Conservation (phyloP, 2,113 vertebrate species). For the Anhinga rufa region DNA sequence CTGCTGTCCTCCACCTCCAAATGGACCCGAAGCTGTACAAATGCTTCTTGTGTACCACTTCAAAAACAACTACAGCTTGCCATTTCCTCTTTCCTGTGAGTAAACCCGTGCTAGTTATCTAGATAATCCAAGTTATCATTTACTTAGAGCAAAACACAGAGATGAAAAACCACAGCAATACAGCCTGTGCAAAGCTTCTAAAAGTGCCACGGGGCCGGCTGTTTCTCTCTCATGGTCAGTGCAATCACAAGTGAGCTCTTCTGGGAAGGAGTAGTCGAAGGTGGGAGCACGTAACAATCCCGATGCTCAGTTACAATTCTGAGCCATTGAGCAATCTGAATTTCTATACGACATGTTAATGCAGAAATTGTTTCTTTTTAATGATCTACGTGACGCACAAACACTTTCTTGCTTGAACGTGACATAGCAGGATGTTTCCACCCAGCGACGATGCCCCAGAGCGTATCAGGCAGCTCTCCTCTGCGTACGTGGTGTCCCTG, state of each 20-base stretch:
- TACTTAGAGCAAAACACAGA: not conserved
- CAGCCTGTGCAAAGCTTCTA: not conserved
- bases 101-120: not conserved
- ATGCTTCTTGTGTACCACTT: not conserved
- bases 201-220: accelerated
- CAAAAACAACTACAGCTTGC: not conserved
- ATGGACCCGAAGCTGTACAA: too few species aligned
- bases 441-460: not conserved
- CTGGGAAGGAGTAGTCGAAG: not conserved
- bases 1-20: not conserved
- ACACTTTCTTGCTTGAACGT: not conserved
- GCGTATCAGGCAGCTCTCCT: not conserved
- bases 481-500: accelerated
- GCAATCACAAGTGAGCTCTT: not conserved
- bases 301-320: not conserved
- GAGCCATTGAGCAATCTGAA: not conserved
- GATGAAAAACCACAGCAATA: not conserved
- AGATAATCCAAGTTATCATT: not conserved
- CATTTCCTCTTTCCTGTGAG: constrained; percentile 14
- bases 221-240: accelerated
- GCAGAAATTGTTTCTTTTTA: not conserved
- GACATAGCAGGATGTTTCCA: not conserved
- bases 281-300: not conserved
- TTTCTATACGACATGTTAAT: not conserved
- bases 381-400: accelerated